Conservation (phyloP, 2,797 vertebrate species). For the Silurus aristotelis region DNA sequence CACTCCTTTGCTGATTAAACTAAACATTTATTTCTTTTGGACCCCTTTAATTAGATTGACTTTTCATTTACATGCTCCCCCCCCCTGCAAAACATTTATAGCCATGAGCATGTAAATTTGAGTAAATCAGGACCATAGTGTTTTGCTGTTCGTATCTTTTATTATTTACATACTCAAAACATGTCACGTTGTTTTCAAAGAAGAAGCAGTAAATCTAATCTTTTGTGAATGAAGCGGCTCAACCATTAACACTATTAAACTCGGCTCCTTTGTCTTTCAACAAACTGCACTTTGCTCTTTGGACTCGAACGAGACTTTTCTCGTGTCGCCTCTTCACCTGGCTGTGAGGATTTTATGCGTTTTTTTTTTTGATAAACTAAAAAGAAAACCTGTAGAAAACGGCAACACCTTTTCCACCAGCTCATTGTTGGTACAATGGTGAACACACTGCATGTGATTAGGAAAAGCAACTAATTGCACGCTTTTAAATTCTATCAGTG, state of each 20-base stretch:
- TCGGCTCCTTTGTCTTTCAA: not conserved
- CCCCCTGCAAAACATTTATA: not conserved
- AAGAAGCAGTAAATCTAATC: not conserved
- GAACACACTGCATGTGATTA: constrained; percentile 31
- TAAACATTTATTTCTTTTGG: not conserved
- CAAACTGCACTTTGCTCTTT: not conserved
- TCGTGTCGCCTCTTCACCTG: not conserved
- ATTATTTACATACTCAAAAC: too few relatives aligned
- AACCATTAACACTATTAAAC: not conserved
- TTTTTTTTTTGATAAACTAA: constrained; percentile 70
- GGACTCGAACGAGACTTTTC: not conserved
- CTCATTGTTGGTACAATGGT: constrained; percentile 71
- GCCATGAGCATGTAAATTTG: not conserved
- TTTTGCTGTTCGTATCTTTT: not conserved
- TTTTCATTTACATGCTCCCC: not conserved
- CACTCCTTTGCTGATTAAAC: not conserved
- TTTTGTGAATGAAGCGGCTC: too few relatives aligned
- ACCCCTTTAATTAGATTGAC: not conserved
- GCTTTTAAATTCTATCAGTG: not conserved
- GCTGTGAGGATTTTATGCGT: not conserved
- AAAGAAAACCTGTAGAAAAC: constrained; percentile 74
- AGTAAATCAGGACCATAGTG: not conserved
- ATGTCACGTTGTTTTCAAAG: not conserved
- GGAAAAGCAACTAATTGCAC: not conserved
- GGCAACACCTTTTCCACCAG: constrained; percentile 59